Base-by-base conservation (phyloP, 92 coral and sea anemone species). In the Phymanthus crucifer region DNA sequence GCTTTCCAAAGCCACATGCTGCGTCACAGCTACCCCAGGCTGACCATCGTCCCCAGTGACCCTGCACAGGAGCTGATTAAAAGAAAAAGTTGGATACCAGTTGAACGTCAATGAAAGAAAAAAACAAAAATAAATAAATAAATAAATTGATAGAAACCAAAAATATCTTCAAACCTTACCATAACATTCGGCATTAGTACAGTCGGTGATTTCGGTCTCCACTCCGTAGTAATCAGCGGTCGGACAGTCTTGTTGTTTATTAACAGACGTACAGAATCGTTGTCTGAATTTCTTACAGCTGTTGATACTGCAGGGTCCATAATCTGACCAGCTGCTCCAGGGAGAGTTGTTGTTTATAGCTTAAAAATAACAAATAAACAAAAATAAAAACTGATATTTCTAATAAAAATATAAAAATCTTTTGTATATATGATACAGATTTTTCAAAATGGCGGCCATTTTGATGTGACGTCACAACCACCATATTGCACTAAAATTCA, bases 31-130 rank as follows among this genome's bases (percentile, higher is more conserved):
- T 70, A 16, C 90, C 91, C 98, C 98, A 94, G 56, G 90, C 45
- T 32, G 98, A 94, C 98, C 98, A 94, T 32, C 98, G 93, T 24
- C 98, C 98, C 98, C 98, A 94, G 86, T 94, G 97, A 37, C 98
- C 98, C 68, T 90, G 83, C 37, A 94, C 83, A 19, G 98, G 93
- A 32, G 94, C 98, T 94, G 82, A 52, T 7, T 1, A 43, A 43
- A 7, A 11, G 48, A 43, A 43, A 43, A 17, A 43, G 13, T n/a
- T n/a, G n/a, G n/a, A n/a, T n/a, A n/a, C n/a, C n/a, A n/a, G 14
- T 38, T 38, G 43, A 38, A 38, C 0, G 14, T 34, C 34, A 23
- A 69, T 7, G 0, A 50, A 29, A 43, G 50, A 34, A 23, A 24
- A 27, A 82, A 61, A 48, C 57, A 48, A 19, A 54, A 54, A 21